Evolutionary conservation across 2,113 vertebrate species (phyloP), one percentile per base, ranked within the genome.

Genomic region (Periophthalmus modestus): DNA sequence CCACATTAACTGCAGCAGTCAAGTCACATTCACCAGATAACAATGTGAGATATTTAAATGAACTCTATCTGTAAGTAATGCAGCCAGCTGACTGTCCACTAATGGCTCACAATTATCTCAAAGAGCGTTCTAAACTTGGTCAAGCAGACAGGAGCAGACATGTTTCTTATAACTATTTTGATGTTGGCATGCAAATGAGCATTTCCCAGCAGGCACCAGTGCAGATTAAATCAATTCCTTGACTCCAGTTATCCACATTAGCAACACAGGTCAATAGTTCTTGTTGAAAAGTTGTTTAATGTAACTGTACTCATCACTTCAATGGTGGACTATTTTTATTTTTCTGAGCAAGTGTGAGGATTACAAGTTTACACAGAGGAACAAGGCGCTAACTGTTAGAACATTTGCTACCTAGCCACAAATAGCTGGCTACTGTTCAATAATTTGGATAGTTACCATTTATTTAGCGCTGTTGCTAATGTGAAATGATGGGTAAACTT

Each of bases 401-500:
- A 77, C 75, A 71, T 88, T 82, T 77, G 82, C 72, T 74, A 43
- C 78, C 36, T 68, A 71, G 66, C 66, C 66, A 54, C 77, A 80
- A 82, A 83, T 82, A 87, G 81, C 79, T 76, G 1, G 12, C 62
- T 71, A 67, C 69, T 67, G 68, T 71, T 77, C 65, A 69, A 69
- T 79, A 47, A 34, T 59, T 68, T 48, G 61, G 74, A 74, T 66
- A 77, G 73, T 74, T 77, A 63, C 59, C 50, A 48, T 80, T 75
- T 68, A 85, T 75, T 74, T 4, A 21, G 77, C 34, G 68, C 71
- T 78, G 81, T 77, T 82, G 57, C 85, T 87, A 86, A 87, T 84
- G 68, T 73, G 63, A 82, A 63, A 36, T 59, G 86, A 82, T 85
- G 83, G 73, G 88, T 82, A 81, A 89, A 84, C 75, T 80, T 82